Conservation (phyloP, 64 coral and sea anemone species). For the Montipora cactus region DNA sequence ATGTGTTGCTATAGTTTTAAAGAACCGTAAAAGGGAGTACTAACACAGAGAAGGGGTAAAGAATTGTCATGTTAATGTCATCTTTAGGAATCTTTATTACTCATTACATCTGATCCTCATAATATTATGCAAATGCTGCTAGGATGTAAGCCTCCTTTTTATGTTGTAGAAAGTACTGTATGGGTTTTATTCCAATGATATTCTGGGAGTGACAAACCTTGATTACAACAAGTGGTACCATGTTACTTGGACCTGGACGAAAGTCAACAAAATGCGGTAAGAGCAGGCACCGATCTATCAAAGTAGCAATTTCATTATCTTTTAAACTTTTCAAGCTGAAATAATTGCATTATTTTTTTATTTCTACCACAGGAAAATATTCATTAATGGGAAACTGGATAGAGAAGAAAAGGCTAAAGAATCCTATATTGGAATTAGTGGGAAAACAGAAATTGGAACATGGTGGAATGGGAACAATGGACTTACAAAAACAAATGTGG, state of each 20-base stretch:
- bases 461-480: conserved; percentile 48
- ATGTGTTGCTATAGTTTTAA: too few species aligned
- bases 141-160: too few species aligned
- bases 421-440: conserved; percentile 15
- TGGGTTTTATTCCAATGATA: conserved; percentile 54
- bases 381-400: conserved; percentile 56
- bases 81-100: too few species aligned
- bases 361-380: conserved; percentile 32
- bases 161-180: conserved; percentile 9
- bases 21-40: too few species aligned
- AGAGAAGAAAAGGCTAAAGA: neutral
- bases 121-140: too few species aligned
- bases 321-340: neutral
- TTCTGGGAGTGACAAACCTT: neutral
- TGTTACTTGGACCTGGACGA: conserved; percentile 66
- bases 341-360: neutral
- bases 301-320: neutral
- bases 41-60: too few species aligned
- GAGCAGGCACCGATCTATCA: neutral
- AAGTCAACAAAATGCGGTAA: conserved; percentile 12
- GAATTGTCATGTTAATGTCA: too few species aligned
- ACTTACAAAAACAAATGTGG: conserved; percentile 16
- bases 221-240: conserved; percentile 62
- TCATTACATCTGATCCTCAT: too few species aligned
- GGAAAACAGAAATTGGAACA: conserved; percentile 61